A percentile compares a stretch with the other conserved stretches of the same genome.
phyloP scores from a whole-genome alignment of 2,797 vertebrate genomes.

The Pipistrellus nathusii region DNA sequence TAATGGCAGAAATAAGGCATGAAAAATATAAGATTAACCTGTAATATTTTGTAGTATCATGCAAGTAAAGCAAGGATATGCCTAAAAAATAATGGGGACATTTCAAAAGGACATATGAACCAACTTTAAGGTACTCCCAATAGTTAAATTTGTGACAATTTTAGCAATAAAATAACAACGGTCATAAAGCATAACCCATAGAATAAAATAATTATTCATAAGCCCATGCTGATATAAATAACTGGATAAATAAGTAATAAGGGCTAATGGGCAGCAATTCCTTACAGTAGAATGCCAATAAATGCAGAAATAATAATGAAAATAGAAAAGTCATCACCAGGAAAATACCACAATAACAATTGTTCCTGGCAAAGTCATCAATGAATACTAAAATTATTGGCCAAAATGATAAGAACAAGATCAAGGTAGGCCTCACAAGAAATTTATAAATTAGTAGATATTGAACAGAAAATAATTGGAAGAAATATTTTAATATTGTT shows the following conservation, averaged over 20 bases:
- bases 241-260: background rate
- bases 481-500: no score
- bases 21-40: background rate
- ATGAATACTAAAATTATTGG: background rate
- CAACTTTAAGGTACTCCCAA: background rate
- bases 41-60: background rate
- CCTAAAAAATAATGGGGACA: background rate
- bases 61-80: background rate
- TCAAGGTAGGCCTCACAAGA: background rate
- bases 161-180: background rate
- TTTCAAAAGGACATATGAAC: background rate
- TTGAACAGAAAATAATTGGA: no score
- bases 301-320: background rate
- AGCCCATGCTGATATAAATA: background rate
- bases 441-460: background rate
- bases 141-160: background rate
- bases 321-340: background rate
- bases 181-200: background rate
- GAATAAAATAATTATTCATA: background rate
- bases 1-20: background rate
- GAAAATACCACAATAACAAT: background rate
- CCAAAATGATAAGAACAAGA: background rate
- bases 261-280: background rate
- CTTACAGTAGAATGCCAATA: background rate
- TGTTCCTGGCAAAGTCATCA: background rate